These are phyloP conservation scores for Catharus bicknelli DNA, from an alignment of 2,113 vertebrate species.

Conservation along the genomic window DNA sequence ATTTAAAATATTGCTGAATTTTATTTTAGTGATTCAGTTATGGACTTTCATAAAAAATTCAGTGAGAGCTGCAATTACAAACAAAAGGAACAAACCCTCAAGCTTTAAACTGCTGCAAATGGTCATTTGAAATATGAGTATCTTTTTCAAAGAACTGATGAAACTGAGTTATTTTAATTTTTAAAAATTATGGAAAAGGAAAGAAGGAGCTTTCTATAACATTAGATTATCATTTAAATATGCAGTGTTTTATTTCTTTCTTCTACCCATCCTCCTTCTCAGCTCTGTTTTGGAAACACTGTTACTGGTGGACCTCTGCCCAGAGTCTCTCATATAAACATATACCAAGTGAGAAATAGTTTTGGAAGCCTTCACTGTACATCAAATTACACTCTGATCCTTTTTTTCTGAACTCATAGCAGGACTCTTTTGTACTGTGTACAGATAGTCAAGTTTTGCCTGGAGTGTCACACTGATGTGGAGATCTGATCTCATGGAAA, in stretches of 20 bases:
- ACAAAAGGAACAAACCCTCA: background rate
- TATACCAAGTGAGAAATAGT: fast-evolving
- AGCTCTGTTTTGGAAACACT: background rate
- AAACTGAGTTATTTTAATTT: background rate
- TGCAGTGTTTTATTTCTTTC: background rate
- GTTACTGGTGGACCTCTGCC: background rate
- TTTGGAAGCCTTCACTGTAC: background rate
- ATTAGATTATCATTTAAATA: background rate
- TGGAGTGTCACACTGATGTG: background rate
- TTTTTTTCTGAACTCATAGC: background rate
- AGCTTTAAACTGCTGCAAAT: background rate
- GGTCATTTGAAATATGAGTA: background rate
- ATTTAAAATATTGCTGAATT: slow-evolving; percentile 14
- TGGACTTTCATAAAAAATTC: background rate
- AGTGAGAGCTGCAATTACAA: background rate
- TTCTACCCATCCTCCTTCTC: background rate
- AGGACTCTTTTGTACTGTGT: background rate
- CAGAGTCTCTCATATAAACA: background rate
- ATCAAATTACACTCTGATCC: background rate
- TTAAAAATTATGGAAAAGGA: background rate
- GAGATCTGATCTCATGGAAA: background rate
- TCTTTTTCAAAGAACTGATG: background rate
- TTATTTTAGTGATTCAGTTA: background rate
- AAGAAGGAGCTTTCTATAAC: background rate
- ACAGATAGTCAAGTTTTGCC: background rate